Base-by-base conservation (phyloP, 2,113 vertebrate species). In the Lepisosteus osseus region DNA sequence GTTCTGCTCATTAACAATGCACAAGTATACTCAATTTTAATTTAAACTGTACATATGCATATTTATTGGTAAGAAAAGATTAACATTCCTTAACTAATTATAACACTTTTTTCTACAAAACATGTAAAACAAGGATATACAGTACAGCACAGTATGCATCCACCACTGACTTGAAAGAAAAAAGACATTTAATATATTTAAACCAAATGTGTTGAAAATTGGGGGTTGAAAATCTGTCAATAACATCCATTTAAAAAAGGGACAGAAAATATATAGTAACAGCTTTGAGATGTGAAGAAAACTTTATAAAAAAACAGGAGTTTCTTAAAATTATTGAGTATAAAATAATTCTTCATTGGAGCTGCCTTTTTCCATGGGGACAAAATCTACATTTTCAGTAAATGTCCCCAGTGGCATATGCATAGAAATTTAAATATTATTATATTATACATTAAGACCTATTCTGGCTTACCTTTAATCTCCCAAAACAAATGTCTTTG, bases 281-380 rank as follows among this genome's bases (percentile, higher is more conserved):
- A 42, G 44, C 82, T 78, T 77, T 57, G 7, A 15, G 73, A 70
- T 14, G 62, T 82, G 77, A 76, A 67, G 74, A 77, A 70, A 54
- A 68, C 73, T 77, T 67, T 76, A 76, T 74, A 77, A 51, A 51
- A 51, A 51, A 51, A 17, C 1, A 1, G 47, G 47, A 51, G 9
- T 9, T 51, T 9, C 47, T 51, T 51, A 51, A 51, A 51, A 9
- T 51, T 51, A 51, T 5, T 6, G 47, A 51, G 47, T 51, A 51
- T 6, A 51, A 51, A 51, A 9, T 1, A 51, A 51, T 51, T 51
- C 5, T 51, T 51, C 5, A 6, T 51, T 51, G 47, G 47, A 51
- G 47, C 5, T 51, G 47, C 47, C 47, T 6, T 5, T 51, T 6
- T 5, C 9, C 47, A 9, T 51, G 47, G 47, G 47, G 47, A 51